Percentiles rank a stretch among this genome's conserved stretches.
Conservation (phyloP, 2,888 invertebrate genomes). For the Ernsta delagoae region DNA sequence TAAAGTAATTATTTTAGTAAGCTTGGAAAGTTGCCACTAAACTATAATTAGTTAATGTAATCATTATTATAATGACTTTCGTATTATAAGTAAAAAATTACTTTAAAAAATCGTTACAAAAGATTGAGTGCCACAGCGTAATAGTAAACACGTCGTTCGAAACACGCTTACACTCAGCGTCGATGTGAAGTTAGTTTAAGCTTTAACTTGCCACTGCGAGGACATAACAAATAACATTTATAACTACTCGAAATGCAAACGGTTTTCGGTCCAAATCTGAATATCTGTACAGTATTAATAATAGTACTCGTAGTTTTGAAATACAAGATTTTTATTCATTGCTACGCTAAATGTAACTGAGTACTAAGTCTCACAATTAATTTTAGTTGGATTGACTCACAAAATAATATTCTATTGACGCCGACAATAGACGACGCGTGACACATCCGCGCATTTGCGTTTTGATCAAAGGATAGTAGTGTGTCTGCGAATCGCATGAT, state of each 20-base stretch:
- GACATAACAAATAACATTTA: conserved; percentile 35
- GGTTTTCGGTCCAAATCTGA: too few relatives aligned
- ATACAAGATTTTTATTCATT: too few relatives aligned
- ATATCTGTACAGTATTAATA: too few relatives aligned
- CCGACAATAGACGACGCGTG: background rate
- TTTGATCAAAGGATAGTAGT: background rate
- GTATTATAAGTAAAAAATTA: too few relatives aligned
- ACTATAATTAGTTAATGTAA: too few relatives aligned
- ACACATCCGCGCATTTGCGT: background rate
- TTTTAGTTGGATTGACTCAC: background rate
- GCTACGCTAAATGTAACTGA: too few relatives aligned
- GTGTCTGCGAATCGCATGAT: background rate
- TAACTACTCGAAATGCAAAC: conserved; percentile 21
- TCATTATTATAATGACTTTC: too few relatives aligned
- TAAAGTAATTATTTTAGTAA: too few relatives aligned
- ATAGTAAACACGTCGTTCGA: conserved; percentile 58
- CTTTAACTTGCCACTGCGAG: conserved; percentile 46
- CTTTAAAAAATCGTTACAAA: background rate
- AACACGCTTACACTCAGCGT: conserved; percentile 60
- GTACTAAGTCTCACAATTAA: too few relatives aligned
- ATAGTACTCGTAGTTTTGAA: too few relatives aligned
- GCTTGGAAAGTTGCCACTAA: too few relatives aligned
- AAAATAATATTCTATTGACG: conserved; percentile 1
- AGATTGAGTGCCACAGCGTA: conserved; percentile 23
- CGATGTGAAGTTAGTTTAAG: conserved; percentile 64